These are phyloP conservation scores for Cirrhinus molitorella DNA, from an alignment of 2,797 vertebrate species.

Conservation along the genomic window DNA sequence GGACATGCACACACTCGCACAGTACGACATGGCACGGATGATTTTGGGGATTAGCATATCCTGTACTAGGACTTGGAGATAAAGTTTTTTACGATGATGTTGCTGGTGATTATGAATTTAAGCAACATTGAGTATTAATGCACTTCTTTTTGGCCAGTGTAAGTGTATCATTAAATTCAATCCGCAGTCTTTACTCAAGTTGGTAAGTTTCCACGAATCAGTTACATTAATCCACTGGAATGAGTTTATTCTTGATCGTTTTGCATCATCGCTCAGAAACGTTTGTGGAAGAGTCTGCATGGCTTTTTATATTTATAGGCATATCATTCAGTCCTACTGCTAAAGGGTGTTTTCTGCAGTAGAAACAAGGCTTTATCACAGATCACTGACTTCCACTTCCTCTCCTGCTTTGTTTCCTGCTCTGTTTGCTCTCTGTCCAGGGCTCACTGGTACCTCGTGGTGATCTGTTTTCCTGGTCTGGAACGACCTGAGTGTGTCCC, in stretches of 20 bases:
- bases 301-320: no score
- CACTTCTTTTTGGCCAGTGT: neutral
- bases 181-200: neutral
- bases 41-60: neutral
- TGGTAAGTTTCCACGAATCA: neutral
- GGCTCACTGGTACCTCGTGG: constrained; percentile 93
- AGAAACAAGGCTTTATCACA: neutral
- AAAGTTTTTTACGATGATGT: neutral
- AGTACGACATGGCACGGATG: neutral
- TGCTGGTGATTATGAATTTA: neutral
- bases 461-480: constrained; percentile 94
- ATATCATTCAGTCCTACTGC: neutral
- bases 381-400: constrained; percentile 5
- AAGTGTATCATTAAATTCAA: neutral
- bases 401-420: neutral
- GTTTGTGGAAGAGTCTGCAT: neutral
- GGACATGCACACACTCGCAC: neutral
- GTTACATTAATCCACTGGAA: neutral
- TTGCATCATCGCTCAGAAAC: neutral
- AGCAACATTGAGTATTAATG: neutral
- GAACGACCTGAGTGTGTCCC: constrained; percentile 79
- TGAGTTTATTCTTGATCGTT: neutral
- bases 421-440: constrained; percentile 68
- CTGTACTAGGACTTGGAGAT: neutral
- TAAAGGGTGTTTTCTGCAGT: neutral